Percentiles rank a stretch among this genome's conserved stretches.
Evolutionary conservation across 2,888 invertebrate species (phyloP).

Genomic region (Colletes collaris): DNA sequence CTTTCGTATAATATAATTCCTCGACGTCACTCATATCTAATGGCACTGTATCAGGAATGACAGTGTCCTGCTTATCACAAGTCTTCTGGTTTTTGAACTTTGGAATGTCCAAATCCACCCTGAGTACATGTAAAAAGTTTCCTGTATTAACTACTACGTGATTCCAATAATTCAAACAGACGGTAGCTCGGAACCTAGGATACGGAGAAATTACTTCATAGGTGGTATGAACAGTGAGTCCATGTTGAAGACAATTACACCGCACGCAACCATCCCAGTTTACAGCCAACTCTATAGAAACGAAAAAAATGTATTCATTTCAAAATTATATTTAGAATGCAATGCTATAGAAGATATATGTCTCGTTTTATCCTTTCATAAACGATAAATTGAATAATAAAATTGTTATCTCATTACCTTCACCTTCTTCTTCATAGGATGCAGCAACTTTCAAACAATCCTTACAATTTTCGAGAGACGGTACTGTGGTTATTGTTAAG

Average conservation of each 20-base stretch:
- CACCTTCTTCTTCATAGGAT: slow-evolving; percentile 84
- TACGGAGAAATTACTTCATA: slow-evolving; percentile 95
- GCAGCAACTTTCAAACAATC: slow-evolving; percentile 85
- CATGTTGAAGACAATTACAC: slow-evolving; percentile 92
- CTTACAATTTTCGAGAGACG: slow-evolving; percentile 86
- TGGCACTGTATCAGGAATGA: slow-evolving; percentile 75
- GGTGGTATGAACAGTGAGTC: slow-evolving; percentile 95
- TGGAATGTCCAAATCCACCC: slow-evolving; percentile 85
- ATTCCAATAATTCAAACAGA: slow-evolving; percentile 88
- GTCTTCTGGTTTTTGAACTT: slow-evolving; percentile 72
- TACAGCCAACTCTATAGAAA: slow-evolving; percentile 83
- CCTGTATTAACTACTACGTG: slow-evolving; percentile 93
- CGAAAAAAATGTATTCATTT: slow-evolving; percentile 1
- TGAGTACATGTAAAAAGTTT: slow-evolving; percentile 91
- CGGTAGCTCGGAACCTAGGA: slow-evolving; percentile 89
- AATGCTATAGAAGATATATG: too few relatives aligned
- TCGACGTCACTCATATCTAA: slow-evolving; percentile 78
- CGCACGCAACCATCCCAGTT: slow-evolving; percentile 86
- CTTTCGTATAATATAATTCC: slow-evolving; percentile 76
- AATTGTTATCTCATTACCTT: slow-evolving; percentile 53
- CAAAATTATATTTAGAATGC: not conserved
- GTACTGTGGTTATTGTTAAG: slow-evolving; percentile 88
- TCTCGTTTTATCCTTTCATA: too few relatives aligned
- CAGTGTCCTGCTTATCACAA: slow-evolving; percentile 79
- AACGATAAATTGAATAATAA: too few relatives aligned